Base-by-base conservation (phyloP, 2,888 invertebrate species). In the Aphrophora alni region DNA sequence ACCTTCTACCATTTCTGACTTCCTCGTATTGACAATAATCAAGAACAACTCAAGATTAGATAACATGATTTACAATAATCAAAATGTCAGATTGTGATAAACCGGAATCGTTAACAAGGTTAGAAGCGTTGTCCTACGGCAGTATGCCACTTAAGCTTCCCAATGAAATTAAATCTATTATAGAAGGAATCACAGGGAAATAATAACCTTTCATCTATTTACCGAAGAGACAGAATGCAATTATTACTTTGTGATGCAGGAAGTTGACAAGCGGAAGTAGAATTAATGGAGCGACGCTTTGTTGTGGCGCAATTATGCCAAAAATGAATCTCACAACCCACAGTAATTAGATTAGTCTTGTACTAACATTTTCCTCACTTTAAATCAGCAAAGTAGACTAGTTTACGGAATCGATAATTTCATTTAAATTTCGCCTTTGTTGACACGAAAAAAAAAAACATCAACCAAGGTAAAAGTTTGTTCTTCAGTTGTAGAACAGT, bases 161-260 rank as follows among this genome's bases (percentile, higher is more conserved):
- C n/a, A 59, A 59, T 59, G 21, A 21, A 2, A 59, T 59, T 59
- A 59, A 59, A 59, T 59, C 59, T 59, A 59, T 59, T 59, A 59
- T 21, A 59, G 7, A 59, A 21, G 1, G 59, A 59, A 21, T 59
- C 59, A 21, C 59, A 21, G 21, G 59, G 21, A 59, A 59, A 21
- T 59, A 59, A 59, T 59, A 59, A 59, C 59, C 59, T 59, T 59
- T 59, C 59, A 59, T 59, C 59, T 59, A 21, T 59, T 59, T 59
- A 59, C 59, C 21, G 59, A 21, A 21, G 5, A 21, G 59, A n/a
- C n/a, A 8, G 21, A 59, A 21, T 21, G 59, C 59, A 59, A 59
- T 59, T 59, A 59, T 59, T 59, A 59, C 21, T 59, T 59, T 59
- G 59, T 59, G 14, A 59, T 59, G 59, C 59, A 59, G 59, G 59